phyloP scores from a whole-genome alignment of 2,113 vertebrate genomes.

The Pipa parva region DNA sequence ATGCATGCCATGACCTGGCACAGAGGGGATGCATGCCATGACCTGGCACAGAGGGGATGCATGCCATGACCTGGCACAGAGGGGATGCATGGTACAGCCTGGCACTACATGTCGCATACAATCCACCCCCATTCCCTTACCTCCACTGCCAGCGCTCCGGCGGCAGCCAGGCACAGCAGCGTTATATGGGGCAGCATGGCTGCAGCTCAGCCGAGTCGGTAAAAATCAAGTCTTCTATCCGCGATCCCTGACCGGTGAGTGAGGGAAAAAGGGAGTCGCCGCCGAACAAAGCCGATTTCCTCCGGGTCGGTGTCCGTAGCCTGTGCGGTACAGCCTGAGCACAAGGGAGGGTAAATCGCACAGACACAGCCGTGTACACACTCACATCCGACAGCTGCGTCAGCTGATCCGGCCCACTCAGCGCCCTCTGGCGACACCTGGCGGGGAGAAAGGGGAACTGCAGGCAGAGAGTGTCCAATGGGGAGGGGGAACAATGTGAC shows the following conservation, averaged over 20 bases:
- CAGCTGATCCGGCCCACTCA: conserved; percentile 35
- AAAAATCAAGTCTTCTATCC: neutral
- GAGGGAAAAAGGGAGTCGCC: neutral
- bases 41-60: neutral
- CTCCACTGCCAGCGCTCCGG: conserved; percentile 26
- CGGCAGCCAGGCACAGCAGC: conserved; percentile 19
- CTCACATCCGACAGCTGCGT: conserved; percentile 20
- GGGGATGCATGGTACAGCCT: conserved; percentile 4
- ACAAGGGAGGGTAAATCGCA: conserved; percentile 15
- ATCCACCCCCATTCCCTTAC: conserved; percentile 5
- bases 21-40: too few relatives aligned
- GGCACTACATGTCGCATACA: neutral
- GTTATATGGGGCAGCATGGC: conserved; percentile 34
- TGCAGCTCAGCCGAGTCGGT: neutral
- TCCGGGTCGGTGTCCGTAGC: conserved; percentile 4
- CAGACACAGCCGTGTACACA: conserved; percentile 3
- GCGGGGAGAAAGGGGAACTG: too few relatives aligned
- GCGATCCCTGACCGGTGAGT: neutral
- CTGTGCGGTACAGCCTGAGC: conserved; percentile 5
- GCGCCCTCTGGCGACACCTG: conserved; percentile 9
- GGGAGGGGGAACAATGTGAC: too few relatives aligned
- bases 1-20: neutral
- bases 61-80: too few relatives aligned
- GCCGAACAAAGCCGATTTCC: neutral
- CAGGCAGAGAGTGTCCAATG: too few relatives aligned